A percentile compares a stretch with the other conserved stretches of the same genome.
These are phyloP conservation scores for Agelas oroides DNA, from an alignment of 37 sponge, comb jelly and placozoan genomes.

Conservation along the genomic window DNA sequence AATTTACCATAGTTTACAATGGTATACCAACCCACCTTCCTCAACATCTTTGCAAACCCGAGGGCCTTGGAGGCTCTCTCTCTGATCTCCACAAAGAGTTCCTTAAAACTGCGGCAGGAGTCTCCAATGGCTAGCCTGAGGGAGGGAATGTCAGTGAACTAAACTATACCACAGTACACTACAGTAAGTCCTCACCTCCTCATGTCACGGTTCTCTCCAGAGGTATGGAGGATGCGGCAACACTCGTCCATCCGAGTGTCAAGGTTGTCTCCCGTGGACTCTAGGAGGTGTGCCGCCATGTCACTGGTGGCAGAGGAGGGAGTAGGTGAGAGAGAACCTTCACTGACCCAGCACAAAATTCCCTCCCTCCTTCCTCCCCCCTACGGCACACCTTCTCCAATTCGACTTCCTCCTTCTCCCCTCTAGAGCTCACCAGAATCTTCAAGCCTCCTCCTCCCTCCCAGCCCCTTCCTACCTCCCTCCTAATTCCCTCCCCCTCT, in stretches of 20 bases:
- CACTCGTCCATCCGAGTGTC: slow-evolving; percentile 52
- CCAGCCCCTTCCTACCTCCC: no score
- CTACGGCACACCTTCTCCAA: no score
- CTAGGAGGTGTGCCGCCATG: slow-evolving; percentile 69
- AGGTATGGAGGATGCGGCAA: slow-evolving; percentile 21
- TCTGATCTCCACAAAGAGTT: slow-evolving; percentile 59
- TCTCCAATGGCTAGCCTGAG: slow-evolving; percentile 45
- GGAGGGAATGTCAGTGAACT: not conserved
- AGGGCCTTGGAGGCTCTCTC: slow-evolving; percentile 74
- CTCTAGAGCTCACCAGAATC: no score
- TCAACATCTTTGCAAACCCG: slow-evolving; percentile 76
- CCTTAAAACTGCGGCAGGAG: slow-evolving; percentile 67
- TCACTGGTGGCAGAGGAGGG: slow-evolving; percentile 38
- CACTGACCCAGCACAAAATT: not conserved
- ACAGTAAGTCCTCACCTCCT: not conserved
- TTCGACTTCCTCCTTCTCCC: no score
- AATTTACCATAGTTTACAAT: not conserved
- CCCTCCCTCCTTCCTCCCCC: no score
- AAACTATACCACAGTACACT: not conserved
- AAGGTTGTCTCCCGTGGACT: slow-evolving; percentile 58
- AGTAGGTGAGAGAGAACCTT: no score
- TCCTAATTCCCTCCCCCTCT: no score
- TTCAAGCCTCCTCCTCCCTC: no score
- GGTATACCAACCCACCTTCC: slow-evolving; percentile 40
- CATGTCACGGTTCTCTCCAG: not conserved